These are phyloP conservation scores for Dolichopus griseipennis DNA, from an alignment of 2,888 invertebrate genomes.

Conservation along the genomic window DNA sequence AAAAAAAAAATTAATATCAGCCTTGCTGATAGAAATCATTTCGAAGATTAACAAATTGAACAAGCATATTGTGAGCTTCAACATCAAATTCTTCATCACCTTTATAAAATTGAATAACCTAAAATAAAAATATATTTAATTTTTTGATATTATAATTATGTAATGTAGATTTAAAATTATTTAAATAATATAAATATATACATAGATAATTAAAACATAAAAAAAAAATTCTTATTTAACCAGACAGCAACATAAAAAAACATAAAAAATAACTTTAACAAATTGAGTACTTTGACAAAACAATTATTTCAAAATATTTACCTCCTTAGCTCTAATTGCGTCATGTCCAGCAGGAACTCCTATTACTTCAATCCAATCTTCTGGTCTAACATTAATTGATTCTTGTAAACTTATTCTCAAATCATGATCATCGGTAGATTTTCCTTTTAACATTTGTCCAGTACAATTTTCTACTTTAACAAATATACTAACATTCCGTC, in stretches of 20 bases:
- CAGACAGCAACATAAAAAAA: too few relatives aligned
- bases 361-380: slow-evolving; percentile 40
- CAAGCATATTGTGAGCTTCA: slow-evolving; percentile 38
- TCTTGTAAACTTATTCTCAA: slow-evolving; percentile 31
- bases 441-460: slow-evolving; percentile 29
- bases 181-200: too few relatives aligned
- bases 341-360: slow-evolving; percentile 31
- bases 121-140: slow-evolving; percentile 17
- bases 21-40: slow-evolving; percentile 25
- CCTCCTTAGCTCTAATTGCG: slow-evolving; percentile 35
- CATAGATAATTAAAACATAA: too few relatives aligned
- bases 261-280: too few relatives aligned
- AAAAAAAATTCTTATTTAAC: too few relatives aligned
- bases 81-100: slow-evolving; percentile 37
- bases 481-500: slow-evolving; percentile 36
- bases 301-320: slow-evolving; percentile 17
- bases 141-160: background rate
- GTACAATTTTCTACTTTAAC: slow-evolving; percentile 33
- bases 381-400: slow-evolving; percentile 27
- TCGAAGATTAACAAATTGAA: slow-evolving; percentile 34
- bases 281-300: too few relatives aligned
- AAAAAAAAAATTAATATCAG: background rate
- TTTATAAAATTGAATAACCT: slow-evolving; percentile 36
- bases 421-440: slow-evolving; percentile 31
- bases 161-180: too few relatives aligned